A percentile compares a stretch with the other conserved stretches of the same genome.
Evolutionary conservation across 1,140 invertebrate species (phyloP).

Genomic region (Triops longicaudatus): DNA sequence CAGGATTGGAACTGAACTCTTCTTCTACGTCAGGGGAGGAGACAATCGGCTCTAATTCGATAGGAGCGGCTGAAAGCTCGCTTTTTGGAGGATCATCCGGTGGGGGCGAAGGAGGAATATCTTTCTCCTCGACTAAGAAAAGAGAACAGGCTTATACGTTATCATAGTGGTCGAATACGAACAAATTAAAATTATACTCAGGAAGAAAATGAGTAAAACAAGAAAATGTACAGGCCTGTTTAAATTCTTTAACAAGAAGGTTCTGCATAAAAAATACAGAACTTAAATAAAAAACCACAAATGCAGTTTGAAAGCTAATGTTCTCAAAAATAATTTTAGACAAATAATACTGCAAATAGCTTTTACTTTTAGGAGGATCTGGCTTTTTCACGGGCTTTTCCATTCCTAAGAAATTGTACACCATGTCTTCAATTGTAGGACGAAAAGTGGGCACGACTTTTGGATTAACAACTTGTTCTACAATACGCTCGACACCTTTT

Average conservation of each 20-base stretch:
- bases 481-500: conserved; percentile 80
- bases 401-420: conserved; percentile 78
- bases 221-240: no score
- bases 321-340: no score
- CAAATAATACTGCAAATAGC: background rate
- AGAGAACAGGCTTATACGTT: background rate
- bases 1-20: background rate
- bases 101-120: conserved; percentile 13
- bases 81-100: background rate
- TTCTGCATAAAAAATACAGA: no score
- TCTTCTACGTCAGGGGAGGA: background rate
- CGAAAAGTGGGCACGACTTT: conserved; percentile 76
- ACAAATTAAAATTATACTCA: background rate
- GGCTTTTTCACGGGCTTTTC: conserved; percentile 45
- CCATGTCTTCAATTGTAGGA: conserved; percentile 80
- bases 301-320: no score
- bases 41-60: background rate
- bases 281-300: no score
- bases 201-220: background rate
- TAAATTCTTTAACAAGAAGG: no score
- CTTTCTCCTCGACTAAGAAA: background rate
- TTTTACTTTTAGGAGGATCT: background rate
- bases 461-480: conserved; percentile 90
- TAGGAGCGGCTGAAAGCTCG: background rate
- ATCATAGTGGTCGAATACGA: background rate